Base-by-base conservation (phyloP, 2,888 invertebrate genomes). In the Thelaira solivaga region DNA sequence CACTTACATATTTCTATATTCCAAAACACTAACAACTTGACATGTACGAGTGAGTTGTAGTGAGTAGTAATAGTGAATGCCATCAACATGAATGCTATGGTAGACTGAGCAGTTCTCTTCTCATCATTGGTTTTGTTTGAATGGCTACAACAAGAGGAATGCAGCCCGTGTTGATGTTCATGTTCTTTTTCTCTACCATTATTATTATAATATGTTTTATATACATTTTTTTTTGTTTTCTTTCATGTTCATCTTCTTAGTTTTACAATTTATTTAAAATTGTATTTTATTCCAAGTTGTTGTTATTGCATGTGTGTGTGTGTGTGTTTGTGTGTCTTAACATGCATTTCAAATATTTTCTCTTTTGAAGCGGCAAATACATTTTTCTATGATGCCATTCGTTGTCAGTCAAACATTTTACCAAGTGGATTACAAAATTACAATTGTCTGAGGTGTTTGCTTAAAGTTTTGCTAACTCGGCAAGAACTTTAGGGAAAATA, bases 221-320 rank as follows among this genome's bases (percentile, higher is more conserved):
- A n/a, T n/a, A n/a, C n/a, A n/a, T n/a, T 6, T 36, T 53, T 36
- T 61, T 8, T 45, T 2, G 45, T 36, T 47, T 43, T 24, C 20
- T 49, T 59, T 49, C 8, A n/a, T n/a, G n/a, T n/a, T 26, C 16
- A 49, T 73, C 24, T 59, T 49, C 18, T 18, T 59, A 47, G 59
- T 72, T 47, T 67, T 20, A 64, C 55, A 72, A 72, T 53, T 67
- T 65, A 71, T 65, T 65, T 65, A 61, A 59, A 64, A 61, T 71
- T 68, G 39, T 47, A 62, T 64, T 51, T 65, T 39, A 65, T 65
- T 71, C 59, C 16, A 47, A 71, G 45, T 47, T 45, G 59, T 34
- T 43, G 18, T 47, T 53, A n/a, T 1, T 18, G n/a, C 13, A 1
- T 57, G 39, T 57, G 18, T 22, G 53, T 22, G 13, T 34, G 49